Evolutionary conservation across 2,888 invertebrate genomes (phyloP), one percentile per base, ranked within the genome.

Genomic region (Hirtodrosophila cameraria): DNA sequence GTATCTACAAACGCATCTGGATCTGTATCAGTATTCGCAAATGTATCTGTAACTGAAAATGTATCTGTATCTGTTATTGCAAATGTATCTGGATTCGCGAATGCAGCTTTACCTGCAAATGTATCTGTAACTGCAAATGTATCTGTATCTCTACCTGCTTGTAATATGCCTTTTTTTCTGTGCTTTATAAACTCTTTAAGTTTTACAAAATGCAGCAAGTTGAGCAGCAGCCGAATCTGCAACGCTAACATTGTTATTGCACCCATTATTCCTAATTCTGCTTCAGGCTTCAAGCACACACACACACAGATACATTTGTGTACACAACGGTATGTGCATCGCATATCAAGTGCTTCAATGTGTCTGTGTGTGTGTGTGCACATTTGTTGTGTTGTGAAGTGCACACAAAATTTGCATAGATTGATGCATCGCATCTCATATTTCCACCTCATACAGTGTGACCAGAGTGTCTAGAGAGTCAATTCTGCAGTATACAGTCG

Each of bases 331-430:
- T n/a, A 46, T 48, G 60, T 43, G 35, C 28, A n/a, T 6, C 23
- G 50, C 53, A 59, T 25, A 50, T 57, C 41, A 53, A 71, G 72
- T 45, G 55, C 36, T 43, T 35, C 31, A 2, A 5, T 53, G 72
- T 64, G 61, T 53, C 68, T 64, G 61, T 76, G 74, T 74, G 57
- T 59, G 52, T 53, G 59, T 53, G 64, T 66, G 78, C 59, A 70
- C 61, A 75, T 66, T 53, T 64, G 55, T 60, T 60, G 36, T 58
- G 59, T 42, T 48, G 30, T 39, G 59, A 52, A 75, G 72, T 46
- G 62, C 27, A 69, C 61, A 69, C n/a, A n/a, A n/a, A 64, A 76
- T 76, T 67, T 73, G 60, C 75, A 76, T 69, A 65, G 69, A 75
- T 59, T 52, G 50, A 12, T 62, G 65, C 60, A 48, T 23, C 48